These are phyloP conservation scores for Alviniconcha strummeri DNA, from an alignment of 2,888 invertebrate species.

Conservation along the genomic window DNA sequence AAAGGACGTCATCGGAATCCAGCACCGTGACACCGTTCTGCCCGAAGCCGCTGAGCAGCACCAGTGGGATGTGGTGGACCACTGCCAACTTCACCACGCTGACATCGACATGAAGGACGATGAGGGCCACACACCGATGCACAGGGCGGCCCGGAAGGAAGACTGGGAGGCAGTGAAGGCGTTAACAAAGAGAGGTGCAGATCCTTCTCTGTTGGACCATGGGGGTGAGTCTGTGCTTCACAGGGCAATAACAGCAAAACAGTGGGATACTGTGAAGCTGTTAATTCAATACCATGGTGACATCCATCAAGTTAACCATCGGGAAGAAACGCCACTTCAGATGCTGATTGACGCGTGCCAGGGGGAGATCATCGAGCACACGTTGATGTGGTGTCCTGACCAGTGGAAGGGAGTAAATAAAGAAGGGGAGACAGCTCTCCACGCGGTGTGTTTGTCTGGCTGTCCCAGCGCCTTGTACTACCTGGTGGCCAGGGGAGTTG, in stretches of 20 bases:
- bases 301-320: neutral
- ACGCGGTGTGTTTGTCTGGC: neutral
- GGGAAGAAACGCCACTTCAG: neutral
- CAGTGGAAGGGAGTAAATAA: neutral
- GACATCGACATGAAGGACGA: conserved; percentile 14
- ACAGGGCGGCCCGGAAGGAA: too few relatives aligned
- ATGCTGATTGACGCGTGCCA: neutral
- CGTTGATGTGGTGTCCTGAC: neutral
- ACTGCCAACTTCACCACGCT: conserved; percentile 1
- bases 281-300: neutral
- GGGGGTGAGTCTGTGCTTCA: neutral
- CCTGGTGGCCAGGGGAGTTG: neutral
- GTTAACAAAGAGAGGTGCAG: neutral
- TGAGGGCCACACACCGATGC: neutral
- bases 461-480: neutral
- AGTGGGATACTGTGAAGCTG: neutral
- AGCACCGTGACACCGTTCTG: conserved; percentile 4
- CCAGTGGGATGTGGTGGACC: conserved; percentile 16
- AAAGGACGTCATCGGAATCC: conserved; percentile 7
- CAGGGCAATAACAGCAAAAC: neutral
- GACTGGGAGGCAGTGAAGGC: conserved; percentile 5
- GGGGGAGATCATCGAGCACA: neutral
- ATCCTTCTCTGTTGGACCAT: neutral
- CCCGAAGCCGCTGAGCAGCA: conserved; percentile 3
- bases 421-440: neutral